Evolutionary conservation across 2,888 invertebrate species (phyloP), one percentile per base, ranked within the genome.

Genomic region (Cephus pulcher): DNA sequence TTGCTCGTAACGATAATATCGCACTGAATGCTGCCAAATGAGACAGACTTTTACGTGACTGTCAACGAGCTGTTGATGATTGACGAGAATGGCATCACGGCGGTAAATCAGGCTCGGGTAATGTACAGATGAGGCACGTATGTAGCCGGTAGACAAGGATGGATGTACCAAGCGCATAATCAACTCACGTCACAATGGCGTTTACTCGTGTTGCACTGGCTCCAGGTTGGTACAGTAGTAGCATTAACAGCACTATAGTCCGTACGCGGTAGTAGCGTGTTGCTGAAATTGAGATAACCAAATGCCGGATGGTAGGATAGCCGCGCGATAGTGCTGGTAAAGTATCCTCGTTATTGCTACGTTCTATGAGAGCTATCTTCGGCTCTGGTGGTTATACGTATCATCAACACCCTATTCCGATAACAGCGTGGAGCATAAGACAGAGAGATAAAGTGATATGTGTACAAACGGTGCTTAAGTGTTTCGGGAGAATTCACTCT

Each of bases 131-230:
- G 56, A 23, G 56, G 2, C 23, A 56, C 56, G 56, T 56, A 56
- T 9, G 56, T 9, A 56, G 56, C 23, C 56, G 6, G 23, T 9
- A 68, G 74, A 35, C 78, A 80, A 75, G 56, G 77, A 56, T 56
- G 23, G 23, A 56, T 56, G 23, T 56, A 56, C 23, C 56, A 56
- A 35, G 23, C 32, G 77, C 82, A 81, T 85, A 85, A 86, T 86
- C 84, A 83, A 83, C 80, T 81, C 79, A 69, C 78, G 83, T 84
- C 83, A 86, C 86, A 86, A 85, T 84, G 83, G 82, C 78, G 85
- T 82, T 68, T 76, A 80, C 80, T 74, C 34, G 34, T 37, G 74
- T 35, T 56, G 15, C 56, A 71, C 12, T 11, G 11, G 23, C 11
- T 34, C 71, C 34, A 34, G 71, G 0, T 33, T 30, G 15, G 30